Evolutionary conservation across 2,797 vertebrate species (phyloP).

Genomic region (Neostethus bicornis): DNA sequence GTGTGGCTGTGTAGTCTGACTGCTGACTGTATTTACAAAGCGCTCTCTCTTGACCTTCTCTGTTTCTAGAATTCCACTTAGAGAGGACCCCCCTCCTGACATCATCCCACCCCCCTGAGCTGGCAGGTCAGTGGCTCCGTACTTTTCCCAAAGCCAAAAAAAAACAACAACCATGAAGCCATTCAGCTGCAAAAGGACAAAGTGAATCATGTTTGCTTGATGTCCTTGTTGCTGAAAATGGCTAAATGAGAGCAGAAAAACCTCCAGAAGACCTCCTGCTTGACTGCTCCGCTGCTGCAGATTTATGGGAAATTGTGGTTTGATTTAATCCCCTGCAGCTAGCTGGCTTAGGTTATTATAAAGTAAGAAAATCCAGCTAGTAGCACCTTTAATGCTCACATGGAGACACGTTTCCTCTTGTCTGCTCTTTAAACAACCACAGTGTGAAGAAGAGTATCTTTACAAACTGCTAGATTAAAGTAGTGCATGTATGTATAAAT

Average conservation of each 20-base stretch:
- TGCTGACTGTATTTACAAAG: slow-evolving; percentile 75
- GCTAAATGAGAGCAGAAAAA: slow-evolving; percentile 10
- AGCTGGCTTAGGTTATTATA: not conserved
- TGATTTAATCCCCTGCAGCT: not conserved
- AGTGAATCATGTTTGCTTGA: slow-evolving; percentile 8
- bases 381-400: slow-evolving; percentile 1
- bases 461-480: not conserved
- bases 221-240: not conserved
- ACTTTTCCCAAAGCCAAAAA: slow-evolving; percentile 36
- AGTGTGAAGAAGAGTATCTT: not conserved
- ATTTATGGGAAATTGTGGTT: not conserved
- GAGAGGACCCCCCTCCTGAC: slow-evolving; percentile 98
- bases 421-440: not conserved
- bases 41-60: slow-evolving; percentile 84
- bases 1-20: slow-evolving; percentile 43
- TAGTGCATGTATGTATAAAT: too few relatives aligned
- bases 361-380: slow-evolving; percentile 2
- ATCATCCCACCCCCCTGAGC: slow-evolving; percentile 93
- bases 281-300: not conserved
- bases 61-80: slow-evolving; percentile 97
- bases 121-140: slow-evolving; percentile 92
- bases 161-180: slow-evolving; percentile 14
- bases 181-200: slow-evolving; percentile 21
- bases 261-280: not conserved
- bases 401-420: not conserved